A percentile compares a stretch with the other conserved stretches of the same genome.
Conservation (phyloP, 92 coral and sea anemone species). For the Epizoanthus ramosus region DNA sequence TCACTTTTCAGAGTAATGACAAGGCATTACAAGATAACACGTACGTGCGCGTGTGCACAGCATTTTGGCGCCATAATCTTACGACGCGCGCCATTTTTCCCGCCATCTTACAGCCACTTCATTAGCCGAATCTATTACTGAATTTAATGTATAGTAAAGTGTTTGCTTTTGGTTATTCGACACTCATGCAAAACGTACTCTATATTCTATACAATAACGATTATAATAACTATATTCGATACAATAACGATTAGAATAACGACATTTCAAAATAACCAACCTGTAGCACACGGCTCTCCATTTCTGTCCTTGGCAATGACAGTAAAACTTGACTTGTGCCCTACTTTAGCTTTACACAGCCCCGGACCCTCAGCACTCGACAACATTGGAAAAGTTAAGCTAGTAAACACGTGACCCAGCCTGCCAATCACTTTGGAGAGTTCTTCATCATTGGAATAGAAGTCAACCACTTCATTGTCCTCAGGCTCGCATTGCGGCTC, state of each 20-base stretch:
- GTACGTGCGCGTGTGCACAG: no score
- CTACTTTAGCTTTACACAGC: constrained; percentile 73
- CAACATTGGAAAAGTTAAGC: constrained; percentile 80
- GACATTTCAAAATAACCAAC: constrained; percentile 29
- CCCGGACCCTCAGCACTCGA: constrained; percentile 84
- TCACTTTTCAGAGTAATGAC: no score
- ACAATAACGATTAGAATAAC: not conserved
- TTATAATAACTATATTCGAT: not conserved
- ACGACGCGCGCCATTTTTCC: no score
- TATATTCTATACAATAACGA: not conserved
- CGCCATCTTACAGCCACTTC: no score
- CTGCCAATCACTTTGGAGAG: constrained; percentile 72
- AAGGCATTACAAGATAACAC: no score
- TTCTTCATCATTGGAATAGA: constrained; percentile 73
- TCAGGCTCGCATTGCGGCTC: constrained; percentile 91
- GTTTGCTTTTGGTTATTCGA: no score
- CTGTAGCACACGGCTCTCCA: constrained; percentile 74
- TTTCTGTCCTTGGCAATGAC: constrained; percentile 70
- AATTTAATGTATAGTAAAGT: no score
- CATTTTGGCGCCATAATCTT: no score
- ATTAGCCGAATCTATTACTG: no score
- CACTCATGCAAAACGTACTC: no score
- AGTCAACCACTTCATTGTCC: constrained; percentile 78
- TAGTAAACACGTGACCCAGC: constrained; percentile 79
- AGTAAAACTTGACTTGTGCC: constrained; percentile 72